These are phyloP conservation scores for Drosophila pruinosa DNA, from an alignment of 1,140 invertebrate genomes.

Conservation along the genomic window DNA sequence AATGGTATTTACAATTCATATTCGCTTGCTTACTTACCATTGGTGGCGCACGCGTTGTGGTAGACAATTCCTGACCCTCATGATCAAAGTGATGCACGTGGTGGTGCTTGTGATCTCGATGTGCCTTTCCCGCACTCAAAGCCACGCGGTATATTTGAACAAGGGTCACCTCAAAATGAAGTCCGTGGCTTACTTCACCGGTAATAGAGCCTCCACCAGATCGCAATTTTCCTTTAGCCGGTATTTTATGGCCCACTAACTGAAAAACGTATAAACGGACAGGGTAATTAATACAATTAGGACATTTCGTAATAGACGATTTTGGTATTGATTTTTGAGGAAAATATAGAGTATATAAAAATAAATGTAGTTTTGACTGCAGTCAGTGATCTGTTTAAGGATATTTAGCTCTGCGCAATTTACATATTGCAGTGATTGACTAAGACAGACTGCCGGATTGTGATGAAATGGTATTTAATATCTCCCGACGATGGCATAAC, in stretches of 20 bases:
- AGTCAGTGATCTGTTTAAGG: not conserved
- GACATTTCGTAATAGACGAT: too few relatives aligned
- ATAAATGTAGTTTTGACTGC: not conserved
- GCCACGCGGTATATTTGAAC: slow-evolving; percentile 90
- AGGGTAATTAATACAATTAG: not conserved
- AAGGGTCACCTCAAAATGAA: slow-evolving; percentile 91
- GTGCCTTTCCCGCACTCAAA: slow-evolving; percentile 91
- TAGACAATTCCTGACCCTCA: slow-evolving; percentile 86
- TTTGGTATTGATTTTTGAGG: not conserved
- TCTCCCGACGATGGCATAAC: slow-evolving; percentile 12
- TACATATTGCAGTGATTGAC: not conserved
- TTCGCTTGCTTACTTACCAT: slow-evolving; percentile 73
- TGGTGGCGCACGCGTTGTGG: slow-evolving; percentile 84
- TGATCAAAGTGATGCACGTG: slow-evolving; percentile 91
- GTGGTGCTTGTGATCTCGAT: slow-evolving; percentile 92
- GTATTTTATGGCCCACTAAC: slow-evolving; percentile 90
- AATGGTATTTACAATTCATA: not conserved
- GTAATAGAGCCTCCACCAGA: slow-evolving; percentile 87
- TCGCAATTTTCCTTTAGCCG: slow-evolving; percentile 89
- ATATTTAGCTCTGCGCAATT: not conserved
- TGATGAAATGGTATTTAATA: slow-evolving; percentile 21
- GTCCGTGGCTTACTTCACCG: slow-evolving; percentile 86
- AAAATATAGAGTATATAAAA: not conserved
- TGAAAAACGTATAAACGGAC: slow-evolving; percentile 80
- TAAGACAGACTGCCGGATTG: not conserved